Evolutionary conservation across 1,140 invertebrate genomes (phyloP).

Genomic region (Campoletis sonorensis): DNA sequence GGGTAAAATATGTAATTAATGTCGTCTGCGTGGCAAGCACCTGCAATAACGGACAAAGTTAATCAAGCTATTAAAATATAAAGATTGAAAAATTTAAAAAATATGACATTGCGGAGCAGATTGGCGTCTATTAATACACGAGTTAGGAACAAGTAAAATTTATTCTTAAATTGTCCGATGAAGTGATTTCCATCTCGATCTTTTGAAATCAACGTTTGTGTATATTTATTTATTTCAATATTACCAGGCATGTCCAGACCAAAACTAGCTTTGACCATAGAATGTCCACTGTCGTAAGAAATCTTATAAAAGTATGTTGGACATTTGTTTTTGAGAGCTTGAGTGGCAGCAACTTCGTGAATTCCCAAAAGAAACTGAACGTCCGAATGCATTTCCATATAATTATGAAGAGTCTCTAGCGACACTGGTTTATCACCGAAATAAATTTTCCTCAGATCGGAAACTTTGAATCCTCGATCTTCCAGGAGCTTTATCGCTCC

Average conservation of each 20-base stretch:
- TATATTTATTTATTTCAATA: neutral
- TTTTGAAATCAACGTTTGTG: no score
- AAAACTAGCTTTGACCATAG: conserved; percentile 33
- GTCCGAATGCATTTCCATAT: conserved; percentile 72
- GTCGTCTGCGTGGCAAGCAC: conserved; percentile 64
- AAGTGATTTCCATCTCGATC: no score
- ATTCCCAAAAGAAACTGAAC: conserved; percentile 71
- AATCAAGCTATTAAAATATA: neutral
- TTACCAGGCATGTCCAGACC: conserved; percentile 31
- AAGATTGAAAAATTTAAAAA: no score
- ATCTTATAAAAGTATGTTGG: conserved; percentile 77
- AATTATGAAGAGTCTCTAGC: conserved; percentile 61
- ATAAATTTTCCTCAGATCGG: conserved; percentile 61
- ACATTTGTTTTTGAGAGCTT: conserved; percentile 60
- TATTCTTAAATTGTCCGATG: no score
- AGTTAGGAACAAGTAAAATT: neutral
- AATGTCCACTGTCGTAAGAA: conserved; percentile 62
- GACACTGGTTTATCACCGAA: conserved; percentile 66
- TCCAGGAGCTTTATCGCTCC: conserved; percentile 12
- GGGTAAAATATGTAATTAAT: conserved; percentile 60
- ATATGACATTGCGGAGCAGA: no score
- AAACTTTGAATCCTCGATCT: conserved; percentile 47
- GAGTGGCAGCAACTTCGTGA: conserved; percentile 70
- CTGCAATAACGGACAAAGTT: conserved; percentile 47
- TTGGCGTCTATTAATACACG: no score